Base-by-base conservation (phyloP, 2,113 vertebrate genomes). In the Clupea harengus region DNA sequence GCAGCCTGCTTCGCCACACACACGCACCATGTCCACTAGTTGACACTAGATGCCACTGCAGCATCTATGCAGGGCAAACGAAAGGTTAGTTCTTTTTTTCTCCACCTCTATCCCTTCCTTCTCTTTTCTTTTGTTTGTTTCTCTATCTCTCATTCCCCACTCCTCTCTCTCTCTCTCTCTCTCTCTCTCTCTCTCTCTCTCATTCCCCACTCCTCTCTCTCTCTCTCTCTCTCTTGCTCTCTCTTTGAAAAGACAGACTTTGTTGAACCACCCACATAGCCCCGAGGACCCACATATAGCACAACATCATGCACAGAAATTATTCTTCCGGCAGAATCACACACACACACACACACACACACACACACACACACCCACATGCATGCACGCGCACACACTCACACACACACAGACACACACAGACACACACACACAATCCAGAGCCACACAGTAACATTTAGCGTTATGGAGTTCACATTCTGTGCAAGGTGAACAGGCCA, bases 371-470 rank as follows among this genome's bases (percentile, higher is more conserved):
- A 60, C 57, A 46, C 45, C 22, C 18, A 47, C 81, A 49, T 25
- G 6, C 44, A 45, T 6, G 13, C 45, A 82, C 45, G 22, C 3
- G 5, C 46, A 47, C 46, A 47, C 46, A 47, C 46, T 3, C 46
- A 47, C 46, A 47, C 57, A 64, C 57, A 64, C 57, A 22, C 57
- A 64, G 20, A 57, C 82, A 83, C 22, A 52, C 50, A 84, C 83
- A n/a, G n/a, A 84, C 17, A 22, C 57, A 67, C 39, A 84, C 44
- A 60, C 54, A 60, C 1, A 60, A 2, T 60, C 54, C 20, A 60
- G 18, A 22, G 54, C 54, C 20, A 60, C 54, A 60, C 18, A 60
- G 18, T 4, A 6, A 57, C 20, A 20, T 60, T 60, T 22, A 64
- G 64, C 64, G 3, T 28, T 67, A 67, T 10, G 3, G n/a, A 28